phyloP scores from a whole-genome alignment of 2,888 invertebrate species.

The Microctonus brassicae region DNA sequence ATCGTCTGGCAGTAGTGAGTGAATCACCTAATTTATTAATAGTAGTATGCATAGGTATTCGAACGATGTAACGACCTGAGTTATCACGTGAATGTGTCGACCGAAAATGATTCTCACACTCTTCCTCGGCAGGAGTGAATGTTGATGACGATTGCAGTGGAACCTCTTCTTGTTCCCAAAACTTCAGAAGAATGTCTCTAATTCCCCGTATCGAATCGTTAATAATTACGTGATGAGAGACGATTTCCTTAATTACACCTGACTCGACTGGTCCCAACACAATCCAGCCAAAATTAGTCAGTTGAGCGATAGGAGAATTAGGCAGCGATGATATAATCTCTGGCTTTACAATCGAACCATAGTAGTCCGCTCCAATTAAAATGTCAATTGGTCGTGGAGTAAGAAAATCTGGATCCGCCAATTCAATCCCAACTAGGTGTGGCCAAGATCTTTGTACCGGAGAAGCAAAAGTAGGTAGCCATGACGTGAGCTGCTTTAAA shows the following conservation, averaged over 20 bases:
- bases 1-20: not conserved
- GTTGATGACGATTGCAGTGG: too few relatives aligned
- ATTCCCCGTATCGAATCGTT: not conserved
- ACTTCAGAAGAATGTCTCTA: not conserved
- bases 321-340: too few relatives aligned
- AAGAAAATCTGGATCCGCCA: conserved; percentile 40
- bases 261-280: conserved; percentile 19
- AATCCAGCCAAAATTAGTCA: conserved; percentile 34
- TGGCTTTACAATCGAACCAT: too few relatives aligned
- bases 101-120: not conserved
- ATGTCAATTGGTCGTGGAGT: conserved; percentile 39
- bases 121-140: not conserved
- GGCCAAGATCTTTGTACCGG: conserved; percentile 20
- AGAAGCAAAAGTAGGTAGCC: conserved; percentile 16
- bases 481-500: too few relatives aligned
- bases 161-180: conserved; percentile 12
- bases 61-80: too few relatives aligned
- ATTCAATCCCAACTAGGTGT: conserved; percentile 29
- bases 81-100: not conserved
- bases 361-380: conserved; percentile 43
- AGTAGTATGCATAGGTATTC: not conserved
- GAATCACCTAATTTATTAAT: not conserved
- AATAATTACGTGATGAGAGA: not conserved
- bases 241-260: not conserved
- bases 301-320: conserved; percentile 30